Conservation (phyloP, 92 coral and sea anemone species). For the Siderastrea siderea region DNA sequence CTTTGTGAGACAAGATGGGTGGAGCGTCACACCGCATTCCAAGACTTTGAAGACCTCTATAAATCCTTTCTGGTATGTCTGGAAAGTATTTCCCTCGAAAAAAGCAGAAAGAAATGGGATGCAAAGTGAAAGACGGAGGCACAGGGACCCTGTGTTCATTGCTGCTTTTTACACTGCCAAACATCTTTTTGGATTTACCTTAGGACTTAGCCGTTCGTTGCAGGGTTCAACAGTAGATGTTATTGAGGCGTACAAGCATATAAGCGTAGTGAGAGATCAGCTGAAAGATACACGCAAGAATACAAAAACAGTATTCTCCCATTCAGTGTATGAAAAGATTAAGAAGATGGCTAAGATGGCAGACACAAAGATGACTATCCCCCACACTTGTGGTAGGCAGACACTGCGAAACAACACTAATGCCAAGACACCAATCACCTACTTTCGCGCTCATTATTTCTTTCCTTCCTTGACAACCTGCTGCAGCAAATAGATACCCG, state of each 20-base stretch:
- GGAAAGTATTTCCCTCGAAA: slow-evolving; percentile 48
- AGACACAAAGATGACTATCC: slow-evolving; percentile 56
- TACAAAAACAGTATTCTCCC: slow-evolving; percentile 47
- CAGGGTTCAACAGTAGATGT: slow-evolving; percentile 73
- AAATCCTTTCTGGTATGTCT: slow-evolving; percentile 58
- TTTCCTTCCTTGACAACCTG: slow-evolving; percentile 73
- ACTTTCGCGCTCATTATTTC: slow-evolving; percentile 61
- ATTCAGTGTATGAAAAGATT: slow-evolving; percentile 45
- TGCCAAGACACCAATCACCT: slow-evolving; percentile 62
- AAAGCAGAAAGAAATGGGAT: slow-evolving; percentile 59
- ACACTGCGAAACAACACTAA: slow-evolving; percentile 58
- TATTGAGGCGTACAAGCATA: slow-evolving; percentile 61
- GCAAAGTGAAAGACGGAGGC: slow-evolving; percentile 71
- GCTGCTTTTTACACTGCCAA: slow-evolving; percentile 62
- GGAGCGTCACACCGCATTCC: slow-evolving; percentile 71
- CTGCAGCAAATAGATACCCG: slow-evolving; percentile 63
- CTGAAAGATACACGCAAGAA: slow-evolving; percentile 57
- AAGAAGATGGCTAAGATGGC: slow-evolving; percentile 62
- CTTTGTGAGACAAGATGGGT: slow-evolving; percentile 80
- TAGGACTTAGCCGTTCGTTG: slow-evolving; percentile 63
- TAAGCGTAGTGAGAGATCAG: slow-evolving; percentile 63
- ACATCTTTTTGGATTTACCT: slow-evolving; percentile 59
- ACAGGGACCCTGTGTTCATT: slow-evolving; percentile 60
- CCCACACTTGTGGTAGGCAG: slow-evolving; percentile 64
- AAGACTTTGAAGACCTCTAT: slow-evolving; percentile 69